Evolutionary conservation across 1,140 invertebrate species (phyloP), one percentile per base, ranked within the genome.

Genomic region (Protaetia brevitarsis): DNA sequence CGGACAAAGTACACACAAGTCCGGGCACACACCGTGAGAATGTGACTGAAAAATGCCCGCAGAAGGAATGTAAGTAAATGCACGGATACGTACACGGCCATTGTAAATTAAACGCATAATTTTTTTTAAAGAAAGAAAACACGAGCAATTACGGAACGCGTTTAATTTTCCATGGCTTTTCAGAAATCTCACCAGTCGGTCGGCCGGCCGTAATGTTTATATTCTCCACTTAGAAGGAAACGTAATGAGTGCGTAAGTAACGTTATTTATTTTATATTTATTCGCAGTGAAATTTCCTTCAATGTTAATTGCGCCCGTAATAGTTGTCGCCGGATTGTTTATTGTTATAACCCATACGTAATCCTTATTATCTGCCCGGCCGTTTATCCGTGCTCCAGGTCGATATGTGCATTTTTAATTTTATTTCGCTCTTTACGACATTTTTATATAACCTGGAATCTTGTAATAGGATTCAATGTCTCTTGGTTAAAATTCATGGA

Each of bases 201-300:
- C 27, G 58, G 30, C 63, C 13, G 19, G 41, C 31, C 66, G 63
- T 69, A 71, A 67, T 64, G 56, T 69, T 69, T 65, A 67, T 67
- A 34, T 65, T 36, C 58, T 62, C 56, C 67, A 67, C 66, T 30
- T 69, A 69, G 63, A 71, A 67, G 70, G 70, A 68, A 69, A 72
- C 61, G 59, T 72, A 70, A 71, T 66, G 68, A 71, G 64, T 62
- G 57, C 29, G 45, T 65, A 51, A 51, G 41, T 51, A 51, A 51
- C 57, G 57, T 59, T 69, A 68, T 73, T 70, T 69, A 73, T 71
- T 71, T 71, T 68, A 72, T 71, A 73, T 73, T 71, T 71, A 73
- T 71, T 70, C 68, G 45, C 69, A 68, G 68, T 66, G 65, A 72
- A 73, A 73, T 73, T 71, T 64, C 64, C 68, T 37, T 71, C 67